A percentile compares a stretch with the other conserved stretches of the same genome.
Conservation (phyloP, 2,113 vertebrate species). For the Siniperca knerii region DNA sequence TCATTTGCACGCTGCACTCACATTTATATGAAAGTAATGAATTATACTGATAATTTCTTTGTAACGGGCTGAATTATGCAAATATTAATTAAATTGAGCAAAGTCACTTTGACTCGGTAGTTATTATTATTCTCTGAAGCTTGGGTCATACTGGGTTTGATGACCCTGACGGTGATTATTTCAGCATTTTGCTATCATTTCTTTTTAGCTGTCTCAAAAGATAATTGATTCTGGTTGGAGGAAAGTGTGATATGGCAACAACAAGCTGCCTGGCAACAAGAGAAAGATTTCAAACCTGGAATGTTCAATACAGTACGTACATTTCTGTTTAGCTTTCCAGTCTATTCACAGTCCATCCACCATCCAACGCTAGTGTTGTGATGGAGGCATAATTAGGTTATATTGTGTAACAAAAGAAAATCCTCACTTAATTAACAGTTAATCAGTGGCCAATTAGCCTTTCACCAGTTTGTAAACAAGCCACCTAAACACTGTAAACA, state of each 20-base stretch:
- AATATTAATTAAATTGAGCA: constrained; percentile 32
- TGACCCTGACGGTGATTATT: constrained; percentile 21
- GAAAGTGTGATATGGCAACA: constrained; percentile 26
- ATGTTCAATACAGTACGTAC: not conserved
- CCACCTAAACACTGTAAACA: constrained; percentile 24
- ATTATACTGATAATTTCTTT: constrained; percentile 13
- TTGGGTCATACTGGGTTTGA: constrained; percentile 8
- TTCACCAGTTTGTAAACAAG: constrained; percentile 22
- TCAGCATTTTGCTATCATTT: constrained; percentile 7
- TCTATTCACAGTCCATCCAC: not conserved
- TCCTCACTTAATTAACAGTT: constrained; percentile 31
- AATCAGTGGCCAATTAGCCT: constrained; percentile 35
- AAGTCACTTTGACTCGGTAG: constrained; percentile 17
- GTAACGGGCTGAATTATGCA: constrained; percentile 31
- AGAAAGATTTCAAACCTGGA: not conserved
- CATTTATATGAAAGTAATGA: constrained; percentile 12
- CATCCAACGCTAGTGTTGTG: not conserved
- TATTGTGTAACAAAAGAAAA: constrained; percentile 26
- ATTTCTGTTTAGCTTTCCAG: constrained; percentile 29
- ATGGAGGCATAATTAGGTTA: constrained; percentile 27
- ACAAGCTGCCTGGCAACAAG: constrained; percentile 55
- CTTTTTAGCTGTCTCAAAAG: constrained; percentile 3
- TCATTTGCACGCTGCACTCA: constrained; percentile 5
- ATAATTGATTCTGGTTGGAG: constrained; percentile 29
- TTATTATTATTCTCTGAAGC: constrained; percentile 8